A percentile compares a stretch with the other conserved stretches of the same genome.
Conservation (phyloP, 2,797 vertebrate genomes). For the Myripristis murdjan region DNA sequence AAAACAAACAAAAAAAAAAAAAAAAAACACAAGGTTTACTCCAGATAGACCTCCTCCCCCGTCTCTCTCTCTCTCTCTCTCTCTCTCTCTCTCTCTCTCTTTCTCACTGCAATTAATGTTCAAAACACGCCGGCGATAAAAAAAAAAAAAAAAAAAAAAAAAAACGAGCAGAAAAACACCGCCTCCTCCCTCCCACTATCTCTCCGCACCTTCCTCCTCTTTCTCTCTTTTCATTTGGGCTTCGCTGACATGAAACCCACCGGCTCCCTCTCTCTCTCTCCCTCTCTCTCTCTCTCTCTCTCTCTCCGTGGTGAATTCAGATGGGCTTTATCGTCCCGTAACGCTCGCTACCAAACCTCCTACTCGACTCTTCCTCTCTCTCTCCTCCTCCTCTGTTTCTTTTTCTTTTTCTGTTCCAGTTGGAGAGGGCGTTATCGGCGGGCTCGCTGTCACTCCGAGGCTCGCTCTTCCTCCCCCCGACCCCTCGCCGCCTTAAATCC, state of each 20-base stretch:
- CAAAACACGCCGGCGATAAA: conserved; percentile 19
- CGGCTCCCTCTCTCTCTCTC: background rate
- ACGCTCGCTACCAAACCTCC: too few relatives aligned
- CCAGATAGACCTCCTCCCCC: too few relatives aligned
- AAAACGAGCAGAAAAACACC: too few relatives aligned
- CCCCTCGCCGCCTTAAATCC: too few relatives aligned
- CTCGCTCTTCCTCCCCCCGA: too few relatives aligned
- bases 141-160: conserved; percentile 17
- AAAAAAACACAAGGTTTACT: too few relatives aligned
- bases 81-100: background rate
- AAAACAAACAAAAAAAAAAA: too few relatives aligned
- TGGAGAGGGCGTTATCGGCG: too few relatives aligned
- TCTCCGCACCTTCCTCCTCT: conserved; percentile 6
- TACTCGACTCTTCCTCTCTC: background rate
- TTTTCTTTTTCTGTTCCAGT: too few relatives aligned
- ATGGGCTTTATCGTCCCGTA: background rate
- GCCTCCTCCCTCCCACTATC: background rate
- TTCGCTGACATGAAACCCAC: conserved; percentile 14
- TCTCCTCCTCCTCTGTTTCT: background rate
- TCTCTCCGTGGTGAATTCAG: conserved; percentile 14
- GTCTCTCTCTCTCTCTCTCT: background rate
- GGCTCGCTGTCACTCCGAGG: too few relatives aligned
- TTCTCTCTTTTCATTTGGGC: background rate
- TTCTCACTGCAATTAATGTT: conserved; percentile 31
- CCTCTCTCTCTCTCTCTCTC: background rate